Base-by-base conservation (phyloP, 2,113 vertebrate species). In the Bagarius yarrelli region DNA sequence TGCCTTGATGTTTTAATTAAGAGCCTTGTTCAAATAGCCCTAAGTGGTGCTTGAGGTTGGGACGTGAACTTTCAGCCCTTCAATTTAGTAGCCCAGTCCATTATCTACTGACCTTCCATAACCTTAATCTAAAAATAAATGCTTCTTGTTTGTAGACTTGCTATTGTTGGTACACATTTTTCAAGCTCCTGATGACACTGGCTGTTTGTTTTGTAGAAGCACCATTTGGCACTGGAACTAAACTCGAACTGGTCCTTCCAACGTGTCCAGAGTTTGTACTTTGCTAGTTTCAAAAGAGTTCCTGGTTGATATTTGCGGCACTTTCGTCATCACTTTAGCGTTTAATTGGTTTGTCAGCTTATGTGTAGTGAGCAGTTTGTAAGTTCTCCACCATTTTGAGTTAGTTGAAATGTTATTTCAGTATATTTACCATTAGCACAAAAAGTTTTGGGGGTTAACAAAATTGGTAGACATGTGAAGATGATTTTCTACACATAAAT, bases 361-460 rank as follows among this genome's bases (percentile, higher is more conserved):
- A 40, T 73, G 52, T 78, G 30, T 61, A 56, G 30, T 72, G 79
- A 64, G 40, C 61, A 61, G 76, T 64, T 47, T 36, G 64, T 53
- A 23, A 30, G 57, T 80, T 61, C 74, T 81, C 30, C 40, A 66
- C 47, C 81, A 75, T 78, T 69, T 12, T 83, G 1, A 34, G 3
- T 73, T 66, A 73, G 55, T 64, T 52, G 34, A n/a, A 81, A 81
- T 83, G 84, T 81, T 66, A 75, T 78, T 83, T 85, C 81, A 83
- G 84, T 85, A 85, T 85, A 83, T 85, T 85, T 85, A 57, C 55
- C 78, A 61, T 64, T 61, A 60, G 30, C 47, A 34, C 9, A 25
- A 50, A 27, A 52, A 27, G 9, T 76, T 47, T 34, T 53, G 55
- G 61, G 16, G 52, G 63, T 11, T 47, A 52, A 52, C 44, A 4